Conservation (phyloP, 2,113 vertebrate species). For the Abramis brama region DNA sequence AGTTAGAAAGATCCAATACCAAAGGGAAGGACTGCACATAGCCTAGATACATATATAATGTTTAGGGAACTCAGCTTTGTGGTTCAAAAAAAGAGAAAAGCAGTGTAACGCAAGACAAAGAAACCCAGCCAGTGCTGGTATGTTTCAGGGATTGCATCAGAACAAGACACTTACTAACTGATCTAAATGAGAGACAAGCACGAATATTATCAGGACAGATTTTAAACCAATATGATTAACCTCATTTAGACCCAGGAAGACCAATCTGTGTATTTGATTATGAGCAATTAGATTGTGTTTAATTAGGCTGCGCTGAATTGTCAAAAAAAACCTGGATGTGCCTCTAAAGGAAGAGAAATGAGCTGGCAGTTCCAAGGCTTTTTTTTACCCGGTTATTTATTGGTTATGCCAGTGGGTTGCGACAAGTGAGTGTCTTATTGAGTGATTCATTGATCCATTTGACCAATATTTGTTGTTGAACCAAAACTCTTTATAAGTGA, state of each 20-base stretch:
- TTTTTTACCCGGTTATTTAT: background rate
- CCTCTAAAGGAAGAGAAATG: background rate
- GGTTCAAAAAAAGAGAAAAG: constrained; percentile 2
- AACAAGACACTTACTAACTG: background rate
- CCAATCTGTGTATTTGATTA: background rate
- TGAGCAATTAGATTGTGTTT: constrained; percentile 2
- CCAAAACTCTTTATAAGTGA: background rate
- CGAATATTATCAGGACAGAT: background rate
- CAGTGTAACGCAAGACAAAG: background rate
- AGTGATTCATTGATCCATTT: background rate
- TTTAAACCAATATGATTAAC: background rate
- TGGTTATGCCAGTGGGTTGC: background rate
- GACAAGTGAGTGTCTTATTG: background rate
- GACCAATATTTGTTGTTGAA: background rate
- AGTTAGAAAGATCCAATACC: constrained; percentile 28
- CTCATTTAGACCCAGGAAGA: background rate
- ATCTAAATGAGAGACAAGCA: background rate
- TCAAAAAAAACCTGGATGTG: background rate
- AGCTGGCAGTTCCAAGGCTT: background rate
- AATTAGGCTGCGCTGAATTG: background rate
- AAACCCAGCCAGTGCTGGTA: background rate
- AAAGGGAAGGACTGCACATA: constrained; percentile 46
- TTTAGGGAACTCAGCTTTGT: background rate
- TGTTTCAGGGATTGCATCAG: background rate
- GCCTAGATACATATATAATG: constrained; percentile 55